Percentiles rank a stretch among this genome's conserved stretches.
These are phyloP conservation scores for Brachionus angularis DNA, from an alignment of 1,140 invertebrate species.

Conservation along the genomic window DNA sequence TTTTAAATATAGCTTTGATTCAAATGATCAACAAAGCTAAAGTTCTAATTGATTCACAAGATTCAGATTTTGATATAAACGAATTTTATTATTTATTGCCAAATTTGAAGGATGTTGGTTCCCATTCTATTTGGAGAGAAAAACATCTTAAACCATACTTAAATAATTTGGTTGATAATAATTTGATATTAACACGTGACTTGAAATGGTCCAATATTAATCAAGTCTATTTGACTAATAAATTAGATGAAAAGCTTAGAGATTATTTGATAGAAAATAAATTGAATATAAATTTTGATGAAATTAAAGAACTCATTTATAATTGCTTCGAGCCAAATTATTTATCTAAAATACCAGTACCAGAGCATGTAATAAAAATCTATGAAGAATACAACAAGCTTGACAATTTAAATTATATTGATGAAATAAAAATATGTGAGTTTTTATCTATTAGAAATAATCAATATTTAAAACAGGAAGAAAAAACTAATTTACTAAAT, in stretches of 20 bases:
- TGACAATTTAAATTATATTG: slow-evolving; percentile 6
- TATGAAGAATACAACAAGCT: slow-evolving; percentile 22
- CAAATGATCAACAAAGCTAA: slow-evolving; percentile 43
- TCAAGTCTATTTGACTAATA: slow-evolving; percentile 24
- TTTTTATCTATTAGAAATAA: background rate
- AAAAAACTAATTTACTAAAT: slow-evolving; percentile 18
- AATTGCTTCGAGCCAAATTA: slow-evolving; percentile 1
- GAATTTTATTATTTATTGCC: slow-evolving; percentile 5
- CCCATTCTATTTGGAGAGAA: slow-evolving; percentile 25
- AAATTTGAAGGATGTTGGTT: background rate
- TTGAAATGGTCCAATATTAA: slow-evolving; percentile 19
- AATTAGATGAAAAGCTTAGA: slow-evolving; percentile 2
- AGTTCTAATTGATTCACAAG: slow-evolving; percentile 15
- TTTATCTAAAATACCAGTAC: background rate
- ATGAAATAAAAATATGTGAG: background rate
- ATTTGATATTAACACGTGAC: background rate
- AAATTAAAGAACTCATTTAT: slow-evolving; percentile 3
- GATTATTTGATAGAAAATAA: background rate
- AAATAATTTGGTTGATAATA: background rate
- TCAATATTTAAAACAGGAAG: background rate
- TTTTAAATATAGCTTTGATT: slow-evolving; percentile 44
- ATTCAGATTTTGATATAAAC: background rate
- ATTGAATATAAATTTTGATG: background rate
- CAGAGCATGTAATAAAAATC: background rate
- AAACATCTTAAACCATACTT: slow-evolving; percentile 21